These are phyloP conservation scores for Sorex fumeus DNA, from an alignment of 2,113 vertebrate genomes.

Conservation along the genomic window DNA sequence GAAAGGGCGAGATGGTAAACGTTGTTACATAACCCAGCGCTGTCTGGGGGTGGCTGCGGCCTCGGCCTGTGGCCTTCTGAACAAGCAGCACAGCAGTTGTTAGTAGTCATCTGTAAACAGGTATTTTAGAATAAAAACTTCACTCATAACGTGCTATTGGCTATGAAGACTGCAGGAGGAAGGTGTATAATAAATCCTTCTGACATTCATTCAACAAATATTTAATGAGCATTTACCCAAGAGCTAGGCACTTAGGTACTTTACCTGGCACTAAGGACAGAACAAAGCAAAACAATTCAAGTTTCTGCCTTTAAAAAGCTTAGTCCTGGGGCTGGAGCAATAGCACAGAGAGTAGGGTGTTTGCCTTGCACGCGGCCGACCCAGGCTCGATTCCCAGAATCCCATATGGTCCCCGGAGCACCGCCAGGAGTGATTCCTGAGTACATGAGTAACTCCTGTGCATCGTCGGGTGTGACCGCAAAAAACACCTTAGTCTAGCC, in stretches of 20 bases:
- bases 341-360: no score
- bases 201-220: slow-evolving; percentile 23
- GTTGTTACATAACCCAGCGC: not conserved
- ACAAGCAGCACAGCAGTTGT: not conserved
- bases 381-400: no score
- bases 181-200: not conserved
- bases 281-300: not conserved
- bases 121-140: not conserved
- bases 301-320: not conserved
- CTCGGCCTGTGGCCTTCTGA: not conserved
- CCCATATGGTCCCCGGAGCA: no score
- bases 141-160: slow-evolving; percentile 12
- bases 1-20: not conserved
- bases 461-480: no score
- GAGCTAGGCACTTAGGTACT: not conserved
- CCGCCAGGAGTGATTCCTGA: no score
- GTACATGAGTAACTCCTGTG: no score
- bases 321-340: not conserved
- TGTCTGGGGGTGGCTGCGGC: not conserved
- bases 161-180: not conserved
- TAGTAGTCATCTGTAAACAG: not conserved
- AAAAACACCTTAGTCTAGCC: no score
- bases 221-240: slow-evolving; percentile 13
- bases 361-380: no score
- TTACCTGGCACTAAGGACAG: not conserved